phyloP scores from a whole-genome alignment of 2,113 vertebrate species.

The Eulemur macaco region DNA sequence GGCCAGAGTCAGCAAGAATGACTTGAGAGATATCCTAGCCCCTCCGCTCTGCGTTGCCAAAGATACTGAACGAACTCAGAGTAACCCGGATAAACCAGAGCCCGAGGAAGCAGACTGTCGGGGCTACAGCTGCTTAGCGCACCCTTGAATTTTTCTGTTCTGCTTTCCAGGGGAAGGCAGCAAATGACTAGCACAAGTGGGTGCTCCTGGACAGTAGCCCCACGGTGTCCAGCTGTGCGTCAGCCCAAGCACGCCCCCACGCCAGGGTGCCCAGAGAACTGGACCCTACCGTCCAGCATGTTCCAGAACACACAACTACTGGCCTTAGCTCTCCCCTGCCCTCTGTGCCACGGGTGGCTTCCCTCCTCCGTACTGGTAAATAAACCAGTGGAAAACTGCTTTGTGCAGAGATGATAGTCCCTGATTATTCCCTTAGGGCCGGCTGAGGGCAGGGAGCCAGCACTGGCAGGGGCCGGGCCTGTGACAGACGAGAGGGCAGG shows the following conservation, averaged over 20 bases:
- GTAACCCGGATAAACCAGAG: background rate
- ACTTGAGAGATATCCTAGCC: fast-evolving
- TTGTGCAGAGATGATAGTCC: background rate
- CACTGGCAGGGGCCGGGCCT: fast-evolving
- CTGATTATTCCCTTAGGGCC: background rate
- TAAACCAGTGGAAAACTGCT: background rate
- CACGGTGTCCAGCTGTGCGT: fast-evolving
- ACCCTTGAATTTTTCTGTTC: background rate
- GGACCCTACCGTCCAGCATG: background rate
- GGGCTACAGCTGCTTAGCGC: fast-evolving
- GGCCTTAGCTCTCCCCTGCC: fast-evolving
- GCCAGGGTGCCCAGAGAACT: too few species aligned
- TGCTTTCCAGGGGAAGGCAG: fast-evolving
- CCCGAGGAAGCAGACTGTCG: fast-evolving
- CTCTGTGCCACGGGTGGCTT: fast-evolving
- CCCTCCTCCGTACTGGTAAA: background rate
- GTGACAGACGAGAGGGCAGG: background rate
- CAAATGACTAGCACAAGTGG: too few species aligned
- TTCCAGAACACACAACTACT: fast-evolving
- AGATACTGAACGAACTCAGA: background rate
- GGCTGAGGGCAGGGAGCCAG: background rate
- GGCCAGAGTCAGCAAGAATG: background rate
- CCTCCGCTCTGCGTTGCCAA: background rate
- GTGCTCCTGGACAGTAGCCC: background rate
- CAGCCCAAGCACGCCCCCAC: background rate